These are phyloP conservation scores for Tiaroga cobitis DNA, from an alignment of 2,797 vertebrate genomes.

Conservation along the genomic window DNA sequence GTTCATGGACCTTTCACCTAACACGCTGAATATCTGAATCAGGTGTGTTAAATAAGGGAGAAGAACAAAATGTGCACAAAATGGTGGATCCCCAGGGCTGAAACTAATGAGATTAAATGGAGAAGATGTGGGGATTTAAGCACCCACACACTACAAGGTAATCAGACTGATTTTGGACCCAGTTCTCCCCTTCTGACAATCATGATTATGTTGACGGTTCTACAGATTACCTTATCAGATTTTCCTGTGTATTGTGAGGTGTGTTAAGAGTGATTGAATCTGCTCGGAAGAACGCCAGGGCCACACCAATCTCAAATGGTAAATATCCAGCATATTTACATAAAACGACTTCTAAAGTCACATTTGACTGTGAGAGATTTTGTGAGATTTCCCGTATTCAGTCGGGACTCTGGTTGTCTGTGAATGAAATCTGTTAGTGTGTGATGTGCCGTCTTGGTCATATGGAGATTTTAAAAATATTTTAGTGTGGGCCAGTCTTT, in stretches of 20 bases:
- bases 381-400: background rate
- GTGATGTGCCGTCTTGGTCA: background rate
- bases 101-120: background rate
- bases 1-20: background rate
- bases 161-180: background rate
- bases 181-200: background rate
- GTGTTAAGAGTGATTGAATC: too few species aligned
- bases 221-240: too few species aligned
- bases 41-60: background rate
- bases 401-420: background rate
- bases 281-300: too few species aligned
- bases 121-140: background rate
- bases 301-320: too few species aligned
- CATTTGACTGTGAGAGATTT: background rate
- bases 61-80: background rate
- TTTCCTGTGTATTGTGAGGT: too few species aligned
- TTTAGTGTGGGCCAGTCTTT: background rate
- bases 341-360: background rate
- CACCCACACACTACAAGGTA: background rate
- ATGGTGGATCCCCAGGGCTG: background rate
- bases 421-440: background rate
- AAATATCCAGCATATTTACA: too few species aligned
- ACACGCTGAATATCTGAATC: background rate
- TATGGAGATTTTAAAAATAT: too few species aligned
- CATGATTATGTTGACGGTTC: too few species aligned